Conservation (phyloP, 2,888 invertebrate genomes). For the Eupsilia transversa region DNA sequence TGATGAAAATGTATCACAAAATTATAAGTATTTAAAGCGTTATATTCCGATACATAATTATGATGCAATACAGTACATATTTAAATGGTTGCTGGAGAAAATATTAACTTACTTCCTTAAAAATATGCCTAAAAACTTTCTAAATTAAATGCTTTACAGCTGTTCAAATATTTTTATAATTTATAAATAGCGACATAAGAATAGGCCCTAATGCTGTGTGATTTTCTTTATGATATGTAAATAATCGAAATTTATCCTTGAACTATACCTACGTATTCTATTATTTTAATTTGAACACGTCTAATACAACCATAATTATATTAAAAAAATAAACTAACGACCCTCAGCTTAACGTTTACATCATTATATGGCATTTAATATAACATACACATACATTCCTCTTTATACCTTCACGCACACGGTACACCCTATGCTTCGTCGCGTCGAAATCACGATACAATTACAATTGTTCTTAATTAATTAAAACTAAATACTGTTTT, state of each 20-base stretch:
- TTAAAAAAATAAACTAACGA: constrained; percentile 57
- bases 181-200: constrained; percentile 30
- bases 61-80: constrained; percentile 9
- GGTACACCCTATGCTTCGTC: constrained; percentile 16
- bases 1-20: background rate
- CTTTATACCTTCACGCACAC: constrained; percentile 25
- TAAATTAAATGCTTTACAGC: constrained; percentile 29
- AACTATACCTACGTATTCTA: constrained; percentile 54
- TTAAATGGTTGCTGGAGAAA: constrained; percentile 2
- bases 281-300: constrained; percentile 64
- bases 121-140: constrained; percentile 1
- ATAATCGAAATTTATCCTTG: constrained; percentile 39
- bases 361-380: constrained; percentile 65
- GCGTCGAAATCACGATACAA: constrained; percentile 27
- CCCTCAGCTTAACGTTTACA: constrained; percentile 51
- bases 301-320: constrained; percentile 66
- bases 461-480: constrained; percentile 50
- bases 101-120: constrained; percentile 11
- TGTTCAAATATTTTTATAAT: constrained; percentile 25
- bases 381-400: constrained; percentile 41
- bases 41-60: constrained; percentile 8
- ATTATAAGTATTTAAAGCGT: constrained; percentile 18
- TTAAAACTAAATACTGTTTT: constrained; percentile 62
- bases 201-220: constrained; percentile 31
- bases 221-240: constrained; percentile 48